Percentiles rank a stretch among this genome's conserved stretches.
These are phyloP conservation scores for Galerucella pusilla DNA, from an alignment of 2,888 invertebrate genomes.

Conservation along the genomic window DNA sequence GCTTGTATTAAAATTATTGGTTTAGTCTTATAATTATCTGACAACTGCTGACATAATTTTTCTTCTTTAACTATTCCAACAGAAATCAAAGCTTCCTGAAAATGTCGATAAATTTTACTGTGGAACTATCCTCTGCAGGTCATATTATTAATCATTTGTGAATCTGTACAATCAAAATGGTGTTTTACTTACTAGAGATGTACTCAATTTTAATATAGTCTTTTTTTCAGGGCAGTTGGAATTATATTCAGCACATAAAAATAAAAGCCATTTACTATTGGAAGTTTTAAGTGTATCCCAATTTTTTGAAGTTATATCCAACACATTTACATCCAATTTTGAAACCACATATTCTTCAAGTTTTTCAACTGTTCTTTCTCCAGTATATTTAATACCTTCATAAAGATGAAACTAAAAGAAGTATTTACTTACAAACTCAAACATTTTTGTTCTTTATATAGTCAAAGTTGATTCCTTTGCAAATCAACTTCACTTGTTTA, in stretches of 20 bases:
- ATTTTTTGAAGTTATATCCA: slow-evolving; percentile 61
- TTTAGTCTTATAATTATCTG: slow-evolving; percentile 54
- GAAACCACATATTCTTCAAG: slow-evolving; percentile 74
- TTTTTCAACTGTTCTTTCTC: slow-evolving; percentile 70
- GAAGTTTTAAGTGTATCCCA: slow-evolving; percentile 59
- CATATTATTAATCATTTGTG: too few species aligned
- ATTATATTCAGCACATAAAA: slow-evolving; percentile 70
- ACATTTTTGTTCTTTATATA: too few species aligned
- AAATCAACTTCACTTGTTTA: too few species aligned
- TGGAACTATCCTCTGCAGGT: too few species aligned
- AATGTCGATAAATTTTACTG: slow-evolving; percentile 1
- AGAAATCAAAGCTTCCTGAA: slow-evolving; percentile 66
- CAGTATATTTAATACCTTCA: slow-evolving; percentile 71
- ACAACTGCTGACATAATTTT: slow-evolving; percentile 66
- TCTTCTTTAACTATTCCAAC: slow-evolving; percentile 66
- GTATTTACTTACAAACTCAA: slow-evolving; percentile 1
- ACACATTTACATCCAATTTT: slow-evolving; percentile 66
- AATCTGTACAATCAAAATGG: neutral
- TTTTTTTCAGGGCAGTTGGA: slow-evolving; percentile 68
- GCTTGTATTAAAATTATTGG: slow-evolving; percentile 61
- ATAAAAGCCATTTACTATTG: slow-evolving; percentile 68
- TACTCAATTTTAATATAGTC: slow-evolving; percentile 74
- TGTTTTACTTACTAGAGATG: slow-evolving; percentile 72
- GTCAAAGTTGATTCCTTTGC: too few species aligned
- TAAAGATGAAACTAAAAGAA: slow-evolving; percentile 67